Percentiles rank a stretch among this genome's conserved stretches.
phyloP scores from a whole-genome alignment of 37 sponge, comb jelly and placozoan genomes.

The Geodia barretti region DNA sequence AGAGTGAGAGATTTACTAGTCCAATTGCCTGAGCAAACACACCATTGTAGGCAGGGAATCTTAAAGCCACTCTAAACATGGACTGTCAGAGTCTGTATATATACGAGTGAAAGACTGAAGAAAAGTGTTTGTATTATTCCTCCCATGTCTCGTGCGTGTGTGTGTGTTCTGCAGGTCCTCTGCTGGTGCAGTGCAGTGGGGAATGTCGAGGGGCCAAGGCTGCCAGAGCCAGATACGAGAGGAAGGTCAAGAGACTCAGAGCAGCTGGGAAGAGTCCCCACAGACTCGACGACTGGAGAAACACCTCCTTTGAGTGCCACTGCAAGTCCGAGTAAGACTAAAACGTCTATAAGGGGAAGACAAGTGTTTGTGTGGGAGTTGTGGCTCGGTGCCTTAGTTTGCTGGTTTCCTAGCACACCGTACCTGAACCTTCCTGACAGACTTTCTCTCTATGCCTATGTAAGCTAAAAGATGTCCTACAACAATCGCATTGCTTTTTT shows the following conservation, averaged over 20 bases:
- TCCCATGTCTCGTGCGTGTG: background rate
- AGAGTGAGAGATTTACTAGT: background rate
- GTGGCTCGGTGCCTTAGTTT: no score
- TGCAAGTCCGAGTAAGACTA: conserved; percentile 73
- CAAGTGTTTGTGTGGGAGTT: background rate
- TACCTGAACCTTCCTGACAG: background rate
- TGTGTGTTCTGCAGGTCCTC: conserved; percentile 42
- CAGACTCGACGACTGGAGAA: conserved; percentile 76
- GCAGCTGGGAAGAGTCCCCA: conserved; percentile 56
- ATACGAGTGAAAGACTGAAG: no score
- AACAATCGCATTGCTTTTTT: background rate
- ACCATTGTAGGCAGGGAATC: no score
- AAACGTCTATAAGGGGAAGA: background rate
- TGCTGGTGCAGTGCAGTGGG: conserved; percentile 68
- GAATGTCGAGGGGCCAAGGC: conserved; percentile 76
- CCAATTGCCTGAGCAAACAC: no score
- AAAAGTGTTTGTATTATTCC: no score
- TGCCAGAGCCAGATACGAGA: conserved; percentile 58
- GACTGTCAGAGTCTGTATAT: background rate
- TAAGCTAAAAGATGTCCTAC: background rate
- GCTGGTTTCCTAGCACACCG: no score
- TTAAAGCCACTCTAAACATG: background rate
- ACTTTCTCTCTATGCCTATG: no score
- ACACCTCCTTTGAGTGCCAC: conserved; percentile 69
- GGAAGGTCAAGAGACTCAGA: conserved; percentile 45